Conservation (phyloP, 2,797 vertebrate genomes). For the Botia kubotai region DNA sequence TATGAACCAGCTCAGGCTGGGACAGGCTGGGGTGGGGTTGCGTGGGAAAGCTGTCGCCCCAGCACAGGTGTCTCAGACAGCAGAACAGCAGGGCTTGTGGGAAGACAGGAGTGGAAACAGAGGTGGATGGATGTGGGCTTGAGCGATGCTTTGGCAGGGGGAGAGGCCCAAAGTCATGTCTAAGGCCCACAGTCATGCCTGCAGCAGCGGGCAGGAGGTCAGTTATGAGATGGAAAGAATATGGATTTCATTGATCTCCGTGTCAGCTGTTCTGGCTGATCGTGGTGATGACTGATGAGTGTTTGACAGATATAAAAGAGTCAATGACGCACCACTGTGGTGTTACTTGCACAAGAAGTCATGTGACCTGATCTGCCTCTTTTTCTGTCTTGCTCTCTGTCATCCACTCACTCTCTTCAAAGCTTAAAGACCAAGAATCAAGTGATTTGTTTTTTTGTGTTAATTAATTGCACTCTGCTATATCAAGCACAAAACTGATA, state of each 20-base stretch:
- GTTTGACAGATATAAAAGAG: slow-evolving; percentile 12
- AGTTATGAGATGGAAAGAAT: slow-evolving; percentile 9
- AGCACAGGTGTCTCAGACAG: slow-evolving; percentile 45
- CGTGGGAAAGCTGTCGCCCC: slow-evolving; percentile 19
- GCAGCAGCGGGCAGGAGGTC: slow-evolving; percentile 14
- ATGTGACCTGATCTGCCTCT: neutral
- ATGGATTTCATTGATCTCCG: slow-evolving; percentile 33
- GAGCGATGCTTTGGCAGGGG: neutral
- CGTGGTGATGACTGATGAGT: neutral
- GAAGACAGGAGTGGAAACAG: slow-evolving; percentile 16
- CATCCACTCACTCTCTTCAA: neutral
- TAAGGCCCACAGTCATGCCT: slow-evolving; percentile 6
- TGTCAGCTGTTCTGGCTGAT: neutral
- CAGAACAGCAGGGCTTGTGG: slow-evolving; percentile 6
- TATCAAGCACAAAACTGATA: no score
- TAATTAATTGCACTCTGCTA: no score
- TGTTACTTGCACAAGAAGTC: neutral
- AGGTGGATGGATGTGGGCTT: neutral
- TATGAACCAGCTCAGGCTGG: neutral
- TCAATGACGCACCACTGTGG: slow-evolving; percentile 17
- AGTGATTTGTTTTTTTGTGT: no score
- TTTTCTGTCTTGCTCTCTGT: no score
- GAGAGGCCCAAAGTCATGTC: slow-evolving; percentile 4
- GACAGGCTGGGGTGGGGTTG: neutral
- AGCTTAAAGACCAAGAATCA: neutral